Conservation (phyloP, 2,797 vertebrate species). For the Coluber constrictor region DNA sequence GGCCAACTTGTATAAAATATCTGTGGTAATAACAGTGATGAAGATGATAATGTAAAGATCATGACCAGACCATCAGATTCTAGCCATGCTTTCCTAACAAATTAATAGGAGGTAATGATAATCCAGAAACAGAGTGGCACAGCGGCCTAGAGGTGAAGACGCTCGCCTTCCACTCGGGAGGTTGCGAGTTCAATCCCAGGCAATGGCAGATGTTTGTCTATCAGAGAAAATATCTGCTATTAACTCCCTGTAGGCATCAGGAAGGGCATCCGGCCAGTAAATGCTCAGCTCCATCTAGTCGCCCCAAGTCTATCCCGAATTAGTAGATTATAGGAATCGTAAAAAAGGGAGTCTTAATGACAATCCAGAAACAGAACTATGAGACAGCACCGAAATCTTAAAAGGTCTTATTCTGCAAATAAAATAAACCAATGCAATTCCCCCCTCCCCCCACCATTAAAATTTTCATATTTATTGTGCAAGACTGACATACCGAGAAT, state of each 20-base stretch:
- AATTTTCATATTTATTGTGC: rapidly evolving
- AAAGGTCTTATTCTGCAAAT: background rate
- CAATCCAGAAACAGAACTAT: background rate
- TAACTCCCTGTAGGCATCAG: background rate
- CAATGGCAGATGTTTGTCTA: background rate
- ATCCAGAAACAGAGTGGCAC: background rate
- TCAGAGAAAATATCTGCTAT: background rate
- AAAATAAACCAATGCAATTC: background rate
- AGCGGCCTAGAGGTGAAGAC: background rate
- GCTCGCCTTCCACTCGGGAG: background rate
- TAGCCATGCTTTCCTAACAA: background rate
- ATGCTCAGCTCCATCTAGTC: background rate
- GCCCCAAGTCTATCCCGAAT: rapidly evolving
- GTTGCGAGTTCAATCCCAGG: background rate
- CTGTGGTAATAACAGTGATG: background rate
- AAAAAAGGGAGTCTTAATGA: background rate
- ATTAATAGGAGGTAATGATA: background rate
- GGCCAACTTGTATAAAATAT: background rate
- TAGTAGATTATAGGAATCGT: background rate
- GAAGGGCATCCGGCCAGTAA: background rate
- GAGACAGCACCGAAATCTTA: background rate
- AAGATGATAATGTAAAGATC: background rate
- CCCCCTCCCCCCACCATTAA: background rate
- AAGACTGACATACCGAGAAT: slow-evolving; percentile 84
- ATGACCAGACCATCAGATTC: background rate